phyloP scores from a whole-genome alignment of 35 echinoderm and acorn worm species.

The Heliocidaris tuberculata region DNA sequence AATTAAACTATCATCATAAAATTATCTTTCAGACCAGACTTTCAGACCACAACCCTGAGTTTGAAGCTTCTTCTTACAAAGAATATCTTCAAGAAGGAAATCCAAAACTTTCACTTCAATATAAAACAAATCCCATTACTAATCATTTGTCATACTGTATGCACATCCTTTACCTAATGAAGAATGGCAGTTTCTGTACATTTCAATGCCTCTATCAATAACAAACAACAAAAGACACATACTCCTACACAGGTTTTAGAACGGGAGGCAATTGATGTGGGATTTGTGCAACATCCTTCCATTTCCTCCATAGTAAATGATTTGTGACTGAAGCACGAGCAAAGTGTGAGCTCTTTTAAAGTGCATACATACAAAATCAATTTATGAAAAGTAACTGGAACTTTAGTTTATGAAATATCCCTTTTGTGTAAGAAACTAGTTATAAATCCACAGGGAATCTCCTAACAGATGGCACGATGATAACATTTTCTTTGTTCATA shows the following conservation, averaged over 20 bases:
- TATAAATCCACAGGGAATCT: not conserved
- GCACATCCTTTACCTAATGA: not conserved
- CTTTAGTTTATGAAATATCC: not conserved
- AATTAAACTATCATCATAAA: not conserved
- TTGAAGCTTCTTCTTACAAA: not conserved
- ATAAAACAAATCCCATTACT: not conserved
- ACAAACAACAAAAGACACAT: not conserved
- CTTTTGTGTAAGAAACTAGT: slow-evolving; percentile 1
- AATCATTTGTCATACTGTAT: not conserved
- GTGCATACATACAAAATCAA: not conserved
- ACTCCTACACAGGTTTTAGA: not conserved
- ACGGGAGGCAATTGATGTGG: not conserved
- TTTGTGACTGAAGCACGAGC: not conserved
- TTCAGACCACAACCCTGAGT: not conserved
- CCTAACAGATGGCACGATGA: not conserved
- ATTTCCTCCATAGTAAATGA: not conserved
- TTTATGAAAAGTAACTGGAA: not conserved
- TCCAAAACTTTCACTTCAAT: not conserved
- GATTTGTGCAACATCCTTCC: not conserved
- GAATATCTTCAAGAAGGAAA: not conserved
- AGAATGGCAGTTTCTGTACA: not conserved
- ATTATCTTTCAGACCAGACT: not conserved
- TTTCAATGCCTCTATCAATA: not conserved
- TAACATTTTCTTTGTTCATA: not conserved
- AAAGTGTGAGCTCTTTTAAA: not conserved